Conservation (phyloP, 2,113 vertebrate genomes). For the Oxyruncus cristatus region DNA sequence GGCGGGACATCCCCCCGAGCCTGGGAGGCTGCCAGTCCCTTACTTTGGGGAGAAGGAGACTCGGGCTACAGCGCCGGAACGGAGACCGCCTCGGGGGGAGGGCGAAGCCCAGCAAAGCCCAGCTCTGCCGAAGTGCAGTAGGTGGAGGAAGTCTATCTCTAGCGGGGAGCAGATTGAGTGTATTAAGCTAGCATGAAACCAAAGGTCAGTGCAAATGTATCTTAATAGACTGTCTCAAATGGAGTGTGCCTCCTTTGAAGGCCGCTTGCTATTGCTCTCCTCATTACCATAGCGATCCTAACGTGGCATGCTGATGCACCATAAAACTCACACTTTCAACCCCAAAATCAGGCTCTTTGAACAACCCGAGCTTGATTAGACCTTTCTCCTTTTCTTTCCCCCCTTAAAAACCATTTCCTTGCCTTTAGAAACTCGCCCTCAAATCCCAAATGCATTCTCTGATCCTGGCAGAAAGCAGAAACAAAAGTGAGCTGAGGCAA, state of each 20-base stretch:
- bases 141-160: constrained; percentile 69
- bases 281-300: constrained; percentile 87
- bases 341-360: constrained; percentile 84
- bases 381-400: constrained; percentile 84
- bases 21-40: neutral
- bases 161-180: constrained; percentile 74
- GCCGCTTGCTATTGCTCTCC: constrained; percentile 77
- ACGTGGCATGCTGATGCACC: constrained; percentile 82
- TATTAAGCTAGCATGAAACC: constrained; percentile 84
- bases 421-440: constrained; percentile 84
- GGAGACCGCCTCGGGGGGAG: neutral
- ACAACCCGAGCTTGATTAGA: constrained; percentile 87
- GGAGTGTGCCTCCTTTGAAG: constrained; percentile 86
- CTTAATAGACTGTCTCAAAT: constrained; percentile 87
- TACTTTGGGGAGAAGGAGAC: neutral
- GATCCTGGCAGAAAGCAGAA: constrained; percentile 83
- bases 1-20: neutral
- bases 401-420: constrained; percentile 86
- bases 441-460: constrained; percentile 83
- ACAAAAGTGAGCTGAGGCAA: constrained; percentile 81
- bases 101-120: neutral
- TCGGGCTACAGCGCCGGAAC: accelerated
- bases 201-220: constrained; percentile 87
- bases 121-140: constrained; percentile 22
- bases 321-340: constrained; percentile 88